Conservation (phyloP, 2,113 vertebrate species). For the Crotalus helleri region DNA sequence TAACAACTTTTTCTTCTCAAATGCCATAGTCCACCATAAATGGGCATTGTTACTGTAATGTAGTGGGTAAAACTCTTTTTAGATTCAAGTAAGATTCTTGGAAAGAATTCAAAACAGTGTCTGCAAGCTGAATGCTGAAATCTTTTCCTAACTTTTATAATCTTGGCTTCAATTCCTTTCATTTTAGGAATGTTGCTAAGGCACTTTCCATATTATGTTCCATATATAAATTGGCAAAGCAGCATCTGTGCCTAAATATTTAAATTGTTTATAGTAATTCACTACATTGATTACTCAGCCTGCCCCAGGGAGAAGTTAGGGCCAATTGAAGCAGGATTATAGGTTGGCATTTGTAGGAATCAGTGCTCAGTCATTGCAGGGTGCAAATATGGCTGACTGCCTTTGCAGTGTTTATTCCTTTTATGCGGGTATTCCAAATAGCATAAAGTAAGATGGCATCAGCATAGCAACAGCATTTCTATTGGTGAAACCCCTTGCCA, state of each 20-base stretch:
- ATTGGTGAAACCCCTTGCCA: too few relatives aligned
- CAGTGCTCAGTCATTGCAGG: too few relatives aligned
- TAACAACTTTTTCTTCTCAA: not conserved
- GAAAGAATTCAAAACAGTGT: not conserved
- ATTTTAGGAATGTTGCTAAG: not conserved
- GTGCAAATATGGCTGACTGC: too few relatives aligned
- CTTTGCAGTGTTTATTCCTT: too few relatives aligned
- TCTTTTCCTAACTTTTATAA: not conserved
- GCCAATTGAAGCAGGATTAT: not conserved
- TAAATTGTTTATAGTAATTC: slow-evolving; percentile 41
- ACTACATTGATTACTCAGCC: not conserved
- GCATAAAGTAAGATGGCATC: too few relatives aligned
- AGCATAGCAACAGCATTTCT: too few relatives aligned
- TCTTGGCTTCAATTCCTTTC: not conserved
- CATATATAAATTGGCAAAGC: slow-evolving; percentile 42
- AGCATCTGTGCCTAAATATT: slow-evolving; percentile 26
- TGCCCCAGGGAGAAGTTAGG: not conserved
- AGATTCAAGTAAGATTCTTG: not conserved
- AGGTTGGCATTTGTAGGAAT: not conserved
- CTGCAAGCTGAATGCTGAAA: rapidly evolving
- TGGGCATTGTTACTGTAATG: rapidly evolving
- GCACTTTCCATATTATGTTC: slow-evolving; percentile 24
- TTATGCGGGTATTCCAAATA: too few relatives aligned
- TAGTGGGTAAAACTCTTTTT: not conserved
- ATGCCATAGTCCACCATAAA: not conserved